A percentile compares a stretch with the other conserved stretches of the same genome.
Conservation (phyloP, 2,888 invertebrate genomes). For the Antheraea assamensis region DNA sequence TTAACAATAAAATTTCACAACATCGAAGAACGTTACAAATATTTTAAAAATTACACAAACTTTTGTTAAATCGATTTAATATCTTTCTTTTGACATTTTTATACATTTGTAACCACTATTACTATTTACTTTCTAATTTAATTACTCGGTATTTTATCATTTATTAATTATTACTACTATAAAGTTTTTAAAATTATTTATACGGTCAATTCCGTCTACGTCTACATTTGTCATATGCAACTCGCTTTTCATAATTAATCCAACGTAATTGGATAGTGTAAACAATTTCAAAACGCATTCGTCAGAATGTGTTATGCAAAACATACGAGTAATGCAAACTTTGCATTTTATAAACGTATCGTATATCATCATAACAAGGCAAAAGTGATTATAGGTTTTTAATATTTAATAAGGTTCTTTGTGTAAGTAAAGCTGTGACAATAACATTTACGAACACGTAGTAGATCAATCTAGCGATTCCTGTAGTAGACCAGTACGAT, state of each 20-base stretch:
- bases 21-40: no score
- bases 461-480: not conserved
- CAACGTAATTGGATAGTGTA: not conserved
- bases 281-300: not conserved
- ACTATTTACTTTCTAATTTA: no score
- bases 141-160: no score
- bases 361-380: not conserved
- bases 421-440: not conserved
- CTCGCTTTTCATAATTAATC: not conserved
- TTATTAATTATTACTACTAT: no score
- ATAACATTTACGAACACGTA: no score
- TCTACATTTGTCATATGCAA: not conserved
- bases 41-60: no score
- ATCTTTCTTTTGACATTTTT: no score
- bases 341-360: slow-evolving; percentile 3
- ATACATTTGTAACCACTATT: no score
- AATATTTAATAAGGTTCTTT: not conserved
- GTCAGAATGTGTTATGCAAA: not conserved
- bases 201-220: not conserved
- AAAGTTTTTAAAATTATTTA: no score
- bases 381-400: not conserved
- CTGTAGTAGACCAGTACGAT: not conserved
- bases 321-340: not conserved
- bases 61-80: no score
- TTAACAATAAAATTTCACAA: no score